Base-by-base conservation (phyloP, 2,888 invertebrate genomes). In the Andrena trimmerana region DNA sequence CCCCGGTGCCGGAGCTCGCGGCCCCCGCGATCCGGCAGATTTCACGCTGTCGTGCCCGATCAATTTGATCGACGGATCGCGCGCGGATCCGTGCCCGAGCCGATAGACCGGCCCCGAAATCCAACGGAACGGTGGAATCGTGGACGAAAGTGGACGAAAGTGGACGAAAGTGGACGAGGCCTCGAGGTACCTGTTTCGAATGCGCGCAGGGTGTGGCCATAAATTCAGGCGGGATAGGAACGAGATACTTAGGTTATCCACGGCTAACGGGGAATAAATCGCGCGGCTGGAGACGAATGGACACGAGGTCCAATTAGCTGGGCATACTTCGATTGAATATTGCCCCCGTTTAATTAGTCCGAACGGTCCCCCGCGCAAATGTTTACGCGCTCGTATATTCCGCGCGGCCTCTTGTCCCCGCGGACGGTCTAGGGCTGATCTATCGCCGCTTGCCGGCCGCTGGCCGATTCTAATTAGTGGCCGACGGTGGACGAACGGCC, bases 181-280 rank as follows among this genome's bases (percentile, higher is more conserved):
- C 24, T 48, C 8, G 63, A 16, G 42, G 59, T 88, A 80, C 71
- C 87, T 83, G 86, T 76, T 74, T 79, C 83, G 73, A 79, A 79
- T n/a, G 68, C 73, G 68, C 48, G 52, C 59, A 66, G 78, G 78
- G 78, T 78, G 81, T 78, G 86, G 81, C 86, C 67, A 65, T 88
- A 86, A 87, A 87, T 83, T 81, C 67, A 66, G 69, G 27, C 60
- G 71, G 57, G 77, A 77, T 87, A 82, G 78, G 73, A 74, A 70
- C 78, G 62, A 83, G 78, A 74, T 83, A 83, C 83, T 83, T 83
- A 67, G 69, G 66, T 65, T 74, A 83, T 83, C 78, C 83, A 62
- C 52, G 27, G 16, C 29, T 57, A 63, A 33, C 68, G n/a, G 69
- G 20, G 77, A 52, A 83, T 83, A 83, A 83, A 83, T 83, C 82